Evolutionary conservation across 2,888 invertebrate genomes (phyloP).

Genomic region (Heliothis peltigera): DNA sequence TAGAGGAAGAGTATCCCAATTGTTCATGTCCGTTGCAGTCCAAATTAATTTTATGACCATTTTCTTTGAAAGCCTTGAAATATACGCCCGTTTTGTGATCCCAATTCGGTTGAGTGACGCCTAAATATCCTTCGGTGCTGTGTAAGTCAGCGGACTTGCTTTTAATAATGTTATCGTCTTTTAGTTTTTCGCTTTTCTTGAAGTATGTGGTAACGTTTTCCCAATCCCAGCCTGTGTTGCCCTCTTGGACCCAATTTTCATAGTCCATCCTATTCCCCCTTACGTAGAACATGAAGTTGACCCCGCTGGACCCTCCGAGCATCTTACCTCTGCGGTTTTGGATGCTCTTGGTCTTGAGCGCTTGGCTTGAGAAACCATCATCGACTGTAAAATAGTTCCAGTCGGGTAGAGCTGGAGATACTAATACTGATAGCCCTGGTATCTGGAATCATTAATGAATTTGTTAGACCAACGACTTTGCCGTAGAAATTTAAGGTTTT

Average conservation of each 20-base stretch:
- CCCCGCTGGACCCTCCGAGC: slow-evolving; percentile 91
- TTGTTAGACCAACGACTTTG: too few relatives aligned
- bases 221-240: slow-evolving; percentile 85
- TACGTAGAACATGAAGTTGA: slow-evolving; percentile 92
- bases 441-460: slow-evolving; percentile 52
- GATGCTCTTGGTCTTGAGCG: slow-evolving; percentile 61
- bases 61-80: slow-evolving; percentile 69
- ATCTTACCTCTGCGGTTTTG: slow-evolving; percentile 90
- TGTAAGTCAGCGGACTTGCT: slow-evolving; percentile 73
- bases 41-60: slow-evolving; percentile 66
- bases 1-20: slow-evolving; percentile 68
- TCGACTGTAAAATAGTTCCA: slow-evolving; percentile 90
- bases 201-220: slow-evolving; percentile 71
- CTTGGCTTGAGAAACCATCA: slow-evolving; percentile 69
- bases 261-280: slow-evolving; percentile 92
- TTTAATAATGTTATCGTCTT: slow-evolving; percentile 51
- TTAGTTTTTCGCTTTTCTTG: slow-evolving; percentile 70
- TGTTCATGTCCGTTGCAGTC: slow-evolving; percentile 71
- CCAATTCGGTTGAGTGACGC: slow-evolving; percentile 71
- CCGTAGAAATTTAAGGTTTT: too few relatives aligned
- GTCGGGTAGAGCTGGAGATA: slow-evolving; percentile 77
- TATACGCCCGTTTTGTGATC: slow-evolving; percentile 73
- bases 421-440: slow-evolving; percentile 59
- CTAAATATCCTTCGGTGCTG: slow-evolving; percentile 64
- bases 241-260: slow-evolving; percentile 91